Percentiles rank a stretch among this genome's conserved stretches.
Conservation (phyloP, 2,888 invertebrate species). For the Cephus nigrinus region DNA sequence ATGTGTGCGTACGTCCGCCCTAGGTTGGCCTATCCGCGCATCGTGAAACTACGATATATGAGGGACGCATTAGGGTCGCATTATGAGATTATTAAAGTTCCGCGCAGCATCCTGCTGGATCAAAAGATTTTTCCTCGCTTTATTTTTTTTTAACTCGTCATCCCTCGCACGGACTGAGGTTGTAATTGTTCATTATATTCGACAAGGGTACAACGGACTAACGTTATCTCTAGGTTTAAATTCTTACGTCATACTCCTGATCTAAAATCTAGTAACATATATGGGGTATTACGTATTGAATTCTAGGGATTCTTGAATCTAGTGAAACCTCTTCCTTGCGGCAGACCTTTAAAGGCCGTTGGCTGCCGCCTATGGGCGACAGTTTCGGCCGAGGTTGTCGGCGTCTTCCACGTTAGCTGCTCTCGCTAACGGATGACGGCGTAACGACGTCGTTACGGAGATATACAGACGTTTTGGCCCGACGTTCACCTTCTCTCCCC, state of each 20-base stretch:
- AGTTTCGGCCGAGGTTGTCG: background rate
- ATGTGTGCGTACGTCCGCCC: constrained; percentile 5
- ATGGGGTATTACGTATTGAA: background rate
- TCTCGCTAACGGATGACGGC: constrained; percentile 30
- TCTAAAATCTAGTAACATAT: too few species aligned
- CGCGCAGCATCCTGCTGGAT: background rate
- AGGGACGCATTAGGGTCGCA: constrained; percentile 35
- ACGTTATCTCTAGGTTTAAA: background rate
- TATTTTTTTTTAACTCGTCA: constrained; percentile 23
- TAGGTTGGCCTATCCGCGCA: constrained; percentile 21
- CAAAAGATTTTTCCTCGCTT: constrained; percentile 26
- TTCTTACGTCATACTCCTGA: background rate
- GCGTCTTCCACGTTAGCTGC: constrained; percentile 2
- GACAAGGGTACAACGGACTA: background rate
- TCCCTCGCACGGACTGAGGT: background rate
- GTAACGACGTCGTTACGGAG: constrained; percentile 64
- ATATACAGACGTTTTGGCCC: constrained; percentile 58
- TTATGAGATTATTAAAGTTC: constrained; percentile 17
- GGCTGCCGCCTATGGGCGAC: background rate
- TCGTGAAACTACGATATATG: constrained; percentile 20
- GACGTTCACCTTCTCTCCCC: constrained; percentile 48
- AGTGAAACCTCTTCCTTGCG: background rate
- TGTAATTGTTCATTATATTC: background rate
- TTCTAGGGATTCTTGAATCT: background rate
- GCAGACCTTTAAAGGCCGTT: background rate